Percentiles rank a stretch among this genome's conserved stretches.
Conservation (phyloP, 2,797 vertebrate genomes). For the Ispidina lecontei region DNA sequence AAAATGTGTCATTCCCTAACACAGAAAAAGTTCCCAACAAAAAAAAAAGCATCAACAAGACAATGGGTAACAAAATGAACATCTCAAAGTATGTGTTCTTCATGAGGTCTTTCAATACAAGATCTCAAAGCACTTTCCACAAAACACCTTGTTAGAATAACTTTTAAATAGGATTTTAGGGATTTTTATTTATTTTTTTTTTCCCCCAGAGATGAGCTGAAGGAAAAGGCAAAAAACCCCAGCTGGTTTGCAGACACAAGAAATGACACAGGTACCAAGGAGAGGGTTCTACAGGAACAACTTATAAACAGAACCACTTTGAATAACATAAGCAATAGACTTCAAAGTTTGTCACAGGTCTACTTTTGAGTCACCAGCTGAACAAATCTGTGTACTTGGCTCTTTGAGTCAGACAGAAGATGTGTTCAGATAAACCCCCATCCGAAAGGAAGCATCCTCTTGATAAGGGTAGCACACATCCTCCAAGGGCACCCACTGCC, state of each 20-base stretch:
- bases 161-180: background rate
- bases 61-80: background rate
- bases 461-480: background rate
- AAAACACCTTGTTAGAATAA: background rate
- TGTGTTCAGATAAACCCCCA: background rate
- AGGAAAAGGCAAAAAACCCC: background rate
- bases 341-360: background rate
- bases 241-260: background rate
- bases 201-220: background rate
- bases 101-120: background rate
- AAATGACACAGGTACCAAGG: background rate
- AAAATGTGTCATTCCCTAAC: rapidly evolving
- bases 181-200: too few relatives aligned
- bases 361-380: background rate
- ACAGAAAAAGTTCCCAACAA: background rate
- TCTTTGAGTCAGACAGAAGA: background rate
- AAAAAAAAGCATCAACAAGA: background rate
- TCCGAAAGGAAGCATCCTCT: background rate
- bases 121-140: background rate
- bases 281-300: background rate
- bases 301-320: background rate
- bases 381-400: background rate
- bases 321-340: background rate
- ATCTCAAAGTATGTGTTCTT: background rate
- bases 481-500: background rate